phyloP scores from a whole-genome alignment of 2,797 vertebrate species.

The Brachymystax lenok region DNA sequence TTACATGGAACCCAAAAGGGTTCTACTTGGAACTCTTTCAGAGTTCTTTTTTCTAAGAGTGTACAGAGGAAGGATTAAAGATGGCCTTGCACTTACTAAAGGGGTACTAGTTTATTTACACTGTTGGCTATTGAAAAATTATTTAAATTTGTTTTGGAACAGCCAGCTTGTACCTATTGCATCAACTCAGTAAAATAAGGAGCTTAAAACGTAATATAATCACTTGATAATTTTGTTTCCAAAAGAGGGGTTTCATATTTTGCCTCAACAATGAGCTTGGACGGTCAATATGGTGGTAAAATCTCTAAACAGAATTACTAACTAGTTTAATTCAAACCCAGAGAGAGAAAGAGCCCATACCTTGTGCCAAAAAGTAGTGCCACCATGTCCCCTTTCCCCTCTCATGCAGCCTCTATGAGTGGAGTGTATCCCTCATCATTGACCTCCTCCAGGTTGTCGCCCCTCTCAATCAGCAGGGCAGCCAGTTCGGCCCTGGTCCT shows the following conservation, averaged over 20 bases:
- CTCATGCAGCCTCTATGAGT: conserved; percentile 88
- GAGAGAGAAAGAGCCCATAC: conserved; percentile 46
- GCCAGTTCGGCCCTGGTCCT: conserved; percentile 45
- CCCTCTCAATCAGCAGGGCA: conserved; percentile 86
- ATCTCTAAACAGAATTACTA: neutral
- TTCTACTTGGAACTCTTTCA: too few species aligned
- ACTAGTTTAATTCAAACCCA: too few species aligned
- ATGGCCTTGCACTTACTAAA: neutral
- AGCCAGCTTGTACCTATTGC: too few species aligned
- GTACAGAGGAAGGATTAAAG: conserved; percentile 2
- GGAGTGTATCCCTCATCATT: conserved; percentile 90
- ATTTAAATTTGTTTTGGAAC: too few species aligned
- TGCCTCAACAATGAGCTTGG: too few species aligned
- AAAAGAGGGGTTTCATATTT: too few species aligned
- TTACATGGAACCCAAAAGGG: too few species aligned
- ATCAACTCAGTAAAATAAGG: too few species aligned
- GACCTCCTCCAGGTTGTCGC: conserved; percentile 89
- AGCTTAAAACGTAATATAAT: too few species aligned
- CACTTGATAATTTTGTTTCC: too few species aligned
- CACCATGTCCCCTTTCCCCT: conserved; percentile 90
- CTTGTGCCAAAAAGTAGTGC: conserved; percentile 86
- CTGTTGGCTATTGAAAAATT: too few species aligned
- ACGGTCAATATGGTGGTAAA: neutral
- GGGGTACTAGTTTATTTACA: neutral
- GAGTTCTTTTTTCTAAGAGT: too few species aligned